phyloP scores from a whole-genome alignment of 2,113 vertebrate species.

The Hypanus sabinus region DNA sequence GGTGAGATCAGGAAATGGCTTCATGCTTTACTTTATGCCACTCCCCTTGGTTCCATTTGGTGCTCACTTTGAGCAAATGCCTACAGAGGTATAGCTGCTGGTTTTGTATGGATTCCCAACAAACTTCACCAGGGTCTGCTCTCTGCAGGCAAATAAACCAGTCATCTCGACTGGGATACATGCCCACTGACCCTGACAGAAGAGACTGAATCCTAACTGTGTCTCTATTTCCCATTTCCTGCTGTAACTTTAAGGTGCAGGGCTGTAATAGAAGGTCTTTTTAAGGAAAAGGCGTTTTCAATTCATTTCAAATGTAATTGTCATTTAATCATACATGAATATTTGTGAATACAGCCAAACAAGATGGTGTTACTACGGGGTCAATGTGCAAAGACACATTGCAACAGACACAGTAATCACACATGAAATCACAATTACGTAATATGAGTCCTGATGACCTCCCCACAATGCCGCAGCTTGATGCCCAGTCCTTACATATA shows the following conservation, averaged over 20 bases:
- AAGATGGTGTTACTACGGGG: no score
- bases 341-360: no score
- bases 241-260: background rate
- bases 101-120: background rate
- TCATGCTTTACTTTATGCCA: background rate
- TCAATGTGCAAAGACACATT: no score
- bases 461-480: no score
- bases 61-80: background rate
- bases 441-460: no score
- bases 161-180: background rate
- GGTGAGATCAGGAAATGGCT: background rate
- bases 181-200: background rate
- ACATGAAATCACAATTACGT: no score
- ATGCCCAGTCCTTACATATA: no score
- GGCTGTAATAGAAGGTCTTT: no score
- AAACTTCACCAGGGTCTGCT: background rate
- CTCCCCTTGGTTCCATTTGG: background rate
- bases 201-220: background rate
- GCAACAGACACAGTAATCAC: no score
- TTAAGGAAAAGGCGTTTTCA: no score
- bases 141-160: background rate
- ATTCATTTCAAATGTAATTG: no score
- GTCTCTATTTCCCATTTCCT: background rate
- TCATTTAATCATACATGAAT: no score
- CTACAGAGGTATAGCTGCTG: background rate